Conservation (phyloP, 35 echinoderm and acorn worm genomes). For the Patiria miniata region DNA sequence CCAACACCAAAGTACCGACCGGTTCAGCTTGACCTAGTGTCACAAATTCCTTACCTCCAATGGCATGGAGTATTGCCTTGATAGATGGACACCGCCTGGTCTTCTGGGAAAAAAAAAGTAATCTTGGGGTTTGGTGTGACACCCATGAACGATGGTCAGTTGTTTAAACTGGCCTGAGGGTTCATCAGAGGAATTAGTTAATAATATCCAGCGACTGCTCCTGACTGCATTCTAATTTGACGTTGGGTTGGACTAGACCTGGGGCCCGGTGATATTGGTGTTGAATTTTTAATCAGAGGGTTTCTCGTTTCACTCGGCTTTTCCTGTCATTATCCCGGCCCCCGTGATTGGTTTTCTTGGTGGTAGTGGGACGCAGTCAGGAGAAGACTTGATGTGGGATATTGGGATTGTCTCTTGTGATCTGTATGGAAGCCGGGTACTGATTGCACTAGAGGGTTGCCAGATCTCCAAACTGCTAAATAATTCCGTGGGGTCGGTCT, state of each 20-base stretch:
- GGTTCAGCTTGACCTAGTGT: not conserved
- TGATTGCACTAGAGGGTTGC: conserved; percentile 73
- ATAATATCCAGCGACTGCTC: conserved; percentile 47
- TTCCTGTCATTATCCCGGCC: conserved; percentile 46
- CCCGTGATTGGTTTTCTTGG: conserved; percentile 1
- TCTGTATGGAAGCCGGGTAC: not conserved
- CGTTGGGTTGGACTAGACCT: conserved; percentile 43
- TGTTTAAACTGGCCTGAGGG: not conserved
- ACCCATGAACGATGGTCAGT: not conserved
- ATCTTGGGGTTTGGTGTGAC: not conserved
- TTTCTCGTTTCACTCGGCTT: conserved; percentile 60
- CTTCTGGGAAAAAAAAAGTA: not conserved
- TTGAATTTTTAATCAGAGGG: conserved; percentile 73
- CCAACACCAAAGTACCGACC: not conserved
- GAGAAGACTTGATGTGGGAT: conserved; percentile 56
- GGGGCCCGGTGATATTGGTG: conserved; percentile 43
- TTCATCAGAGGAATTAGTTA: conserved; percentile 50
- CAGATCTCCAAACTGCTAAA: conserved; percentile 76
- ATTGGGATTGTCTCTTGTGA: conserved; percentile 34
- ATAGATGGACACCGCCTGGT: not conserved
- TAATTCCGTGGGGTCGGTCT: conserved; percentile 59
- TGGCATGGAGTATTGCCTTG: not conserved
- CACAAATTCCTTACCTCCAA: not conserved
- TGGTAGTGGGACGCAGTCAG: conserved; percentile 34
- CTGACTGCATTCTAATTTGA: conserved; percentile 48